Evolutionary conservation across 2,113 vertebrate genomes (phyloP).

Genomic region (Lasiurus cinereus): DNA sequence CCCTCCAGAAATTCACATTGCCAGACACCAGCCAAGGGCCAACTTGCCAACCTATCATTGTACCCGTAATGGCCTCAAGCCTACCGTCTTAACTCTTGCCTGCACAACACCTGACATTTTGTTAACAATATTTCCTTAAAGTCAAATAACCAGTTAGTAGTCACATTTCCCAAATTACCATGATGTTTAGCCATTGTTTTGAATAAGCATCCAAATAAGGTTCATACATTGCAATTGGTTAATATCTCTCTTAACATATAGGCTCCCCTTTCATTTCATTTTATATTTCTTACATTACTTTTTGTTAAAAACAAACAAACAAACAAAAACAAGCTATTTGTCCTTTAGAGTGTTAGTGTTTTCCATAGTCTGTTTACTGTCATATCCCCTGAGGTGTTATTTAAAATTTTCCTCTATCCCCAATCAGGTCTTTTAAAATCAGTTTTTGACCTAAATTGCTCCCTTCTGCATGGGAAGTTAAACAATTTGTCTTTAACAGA

Average conservation of each 20-base stretch:
- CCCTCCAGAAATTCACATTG: background rate
- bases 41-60: background rate
- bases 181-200: background rate
- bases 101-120: background rate
- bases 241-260: background rate
- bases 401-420: background rate
- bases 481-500: slow-evolving; percentile 8
- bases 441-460: background rate
- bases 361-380: background rate
- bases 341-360: background rate
- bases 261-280: background rate
- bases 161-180: background rate
- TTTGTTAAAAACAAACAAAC: background rate
- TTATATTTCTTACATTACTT: slow-evolving; percentile 10
- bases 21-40: background rate
- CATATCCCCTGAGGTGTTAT: background rate
- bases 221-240: background rate
- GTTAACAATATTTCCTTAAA: background rate
- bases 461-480: background rate
- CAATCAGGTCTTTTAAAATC: background rate
- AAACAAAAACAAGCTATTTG: background rate
- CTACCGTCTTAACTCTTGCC: background rate
- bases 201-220: background rate
- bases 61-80: background rate
- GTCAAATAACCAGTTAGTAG: slow-evolving; percentile 11